These are phyloP conservation scores for Hirundichthys speculiger DNA, from an alignment of 2,113 vertebrate species.

Conservation along the genomic window DNA sequence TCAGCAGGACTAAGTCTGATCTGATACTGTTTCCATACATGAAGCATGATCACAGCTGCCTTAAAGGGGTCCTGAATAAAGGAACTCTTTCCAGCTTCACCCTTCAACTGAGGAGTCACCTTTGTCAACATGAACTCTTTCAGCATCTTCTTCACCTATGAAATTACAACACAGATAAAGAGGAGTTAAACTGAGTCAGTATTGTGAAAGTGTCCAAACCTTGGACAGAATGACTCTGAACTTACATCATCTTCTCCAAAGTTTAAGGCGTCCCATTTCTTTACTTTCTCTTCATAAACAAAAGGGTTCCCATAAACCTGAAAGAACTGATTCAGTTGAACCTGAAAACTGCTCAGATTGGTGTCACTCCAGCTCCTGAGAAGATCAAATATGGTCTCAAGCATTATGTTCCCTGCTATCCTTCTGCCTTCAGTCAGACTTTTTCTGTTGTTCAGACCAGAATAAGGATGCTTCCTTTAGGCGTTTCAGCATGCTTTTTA, in stretches of 20 bases:
- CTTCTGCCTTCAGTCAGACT: slow-evolving; percentile 76
- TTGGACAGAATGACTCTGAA: background rate
- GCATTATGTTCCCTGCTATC: slow-evolving; percentile 83
- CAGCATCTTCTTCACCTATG: slow-evolving; percentile 70
- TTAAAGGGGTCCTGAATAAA: slow-evolving; percentile 65
- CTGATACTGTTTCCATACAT: slow-evolving; percentile 17
- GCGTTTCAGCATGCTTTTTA: fast-evolving
- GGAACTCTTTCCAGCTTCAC: background rate
- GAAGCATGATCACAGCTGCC: slow-evolving; percentile 69
- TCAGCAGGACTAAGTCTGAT: slow-evolving; percentile 39
- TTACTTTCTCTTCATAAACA: slow-evolving; percentile 46
- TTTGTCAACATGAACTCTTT: slow-evolving; percentile 70
- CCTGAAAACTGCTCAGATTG: slow-evolving; percentile 81
- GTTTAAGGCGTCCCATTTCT: slow-evolving; percentile 59
- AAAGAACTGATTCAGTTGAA: slow-evolving; percentile 84
- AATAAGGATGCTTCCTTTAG: background rate
- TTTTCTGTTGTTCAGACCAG: slow-evolving; percentile 47
- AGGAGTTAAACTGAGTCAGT: background rate
- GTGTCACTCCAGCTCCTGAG: slow-evolving; percentile 77
- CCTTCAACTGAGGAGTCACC: slow-evolving; percentile 58
- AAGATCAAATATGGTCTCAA: slow-evolving; percentile 85
- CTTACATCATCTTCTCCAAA: slow-evolving; percentile 80
- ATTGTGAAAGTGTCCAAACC: background rate
- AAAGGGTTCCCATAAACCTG: slow-evolving; percentile 44
- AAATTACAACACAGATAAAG: background rate